These are phyloP conservation scores for Bradypodion pumilum DNA, from an alignment of 2,797 vertebrate species.

Conservation along the genomic window DNA sequence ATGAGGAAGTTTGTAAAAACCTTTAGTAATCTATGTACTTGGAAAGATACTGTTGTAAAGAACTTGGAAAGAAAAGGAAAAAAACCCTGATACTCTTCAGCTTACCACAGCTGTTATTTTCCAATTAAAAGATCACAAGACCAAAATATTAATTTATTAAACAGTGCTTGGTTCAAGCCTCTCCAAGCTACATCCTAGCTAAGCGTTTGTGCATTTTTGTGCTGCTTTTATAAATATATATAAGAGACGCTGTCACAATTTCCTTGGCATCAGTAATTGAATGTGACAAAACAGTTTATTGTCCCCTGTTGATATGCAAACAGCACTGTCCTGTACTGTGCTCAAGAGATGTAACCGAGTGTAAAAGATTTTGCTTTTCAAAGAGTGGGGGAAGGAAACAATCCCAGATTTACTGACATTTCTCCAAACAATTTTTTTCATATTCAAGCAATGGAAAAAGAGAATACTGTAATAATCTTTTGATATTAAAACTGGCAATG, in stretches of 20 bases:
- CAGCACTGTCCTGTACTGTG: constrained; percentile 48
- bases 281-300: constrained; percentile 70
- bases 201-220: constrained; percentile 34
- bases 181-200: constrained; percentile 49
- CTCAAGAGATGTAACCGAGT: constrained; percentile 47
- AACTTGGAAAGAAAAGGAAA: constrained; percentile 31
- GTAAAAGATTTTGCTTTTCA: constrained; percentile 48
- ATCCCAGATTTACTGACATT: constrained; percentile 46
- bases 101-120: constrained; percentile 72
- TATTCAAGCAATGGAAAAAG: constrained; percentile 59
- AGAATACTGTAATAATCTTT: constrained; percentile 67
- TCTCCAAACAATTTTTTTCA: constrained; percentile 59
- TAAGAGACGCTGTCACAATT: constrained; percentile 43
- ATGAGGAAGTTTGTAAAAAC: constrained; percentile 40
- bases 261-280: constrained; percentile 67
- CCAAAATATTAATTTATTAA: constrained; percentile 74
- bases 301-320: constrained; percentile 67
- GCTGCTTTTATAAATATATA: constrained; percentile 29
- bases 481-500: constrained; percentile 65
- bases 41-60: constrained; percentile 30
- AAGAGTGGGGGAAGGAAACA: neutral
- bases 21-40: constrained; percentile 44
- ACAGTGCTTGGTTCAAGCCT: constrained; percentile 54
- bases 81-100: constrained; percentile 54
- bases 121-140: constrained; percentile 70